Base-by-base conservation (phyloP, 92 coral and sea anemone species). In the Heliopora coerulea region DNA sequence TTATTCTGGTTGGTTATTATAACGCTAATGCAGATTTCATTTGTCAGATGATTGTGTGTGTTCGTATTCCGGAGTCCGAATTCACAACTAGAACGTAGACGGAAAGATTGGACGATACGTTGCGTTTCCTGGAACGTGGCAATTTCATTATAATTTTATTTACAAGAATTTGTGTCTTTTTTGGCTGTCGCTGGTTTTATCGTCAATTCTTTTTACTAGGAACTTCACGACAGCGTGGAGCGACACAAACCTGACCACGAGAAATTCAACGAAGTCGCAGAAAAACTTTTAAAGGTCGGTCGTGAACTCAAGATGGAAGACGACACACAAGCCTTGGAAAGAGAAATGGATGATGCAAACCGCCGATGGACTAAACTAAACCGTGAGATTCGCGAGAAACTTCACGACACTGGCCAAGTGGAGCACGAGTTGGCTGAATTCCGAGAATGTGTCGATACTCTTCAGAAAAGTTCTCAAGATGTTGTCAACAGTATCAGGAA, bases 211-310 rank as follows among this genome's bases (percentile, higher is more conserved):
- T 50, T 50, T 23, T 6, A 5, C 20, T 78, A 92, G 96, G 82
- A 80, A 14, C 89, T 93, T n/a, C 90, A 90, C 31, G 95, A 90
- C 74, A 90, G 85, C 30, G 84, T 93, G 28, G 82, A 81, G 48
- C 74, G 68, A 25, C 91, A 86, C 67, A 87, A 85, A 65, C 91
- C 98, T 40, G 95, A 65, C 0, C 86, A 83, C 50, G 84, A 81
- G 80, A 58, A 87, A 14, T 83, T 90, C 73, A 68, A 75, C 29
- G 80, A 77, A 24, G 83, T 83, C 3, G 75, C 83, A 50, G 75
- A 67, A 1, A 39, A 68, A 34, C 96, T 87, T 65, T 65, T 82
- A 33, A 84, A 82, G 23, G 72, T 80, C 19, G 89, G 91, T 72
- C 73, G 81, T 30, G 81, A 83, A 20, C 83, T 63, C 49, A 74